phyloP scores from a whole-genome alignment of 2,888 invertebrate species.

The Mallateleia sp. region DNA sequence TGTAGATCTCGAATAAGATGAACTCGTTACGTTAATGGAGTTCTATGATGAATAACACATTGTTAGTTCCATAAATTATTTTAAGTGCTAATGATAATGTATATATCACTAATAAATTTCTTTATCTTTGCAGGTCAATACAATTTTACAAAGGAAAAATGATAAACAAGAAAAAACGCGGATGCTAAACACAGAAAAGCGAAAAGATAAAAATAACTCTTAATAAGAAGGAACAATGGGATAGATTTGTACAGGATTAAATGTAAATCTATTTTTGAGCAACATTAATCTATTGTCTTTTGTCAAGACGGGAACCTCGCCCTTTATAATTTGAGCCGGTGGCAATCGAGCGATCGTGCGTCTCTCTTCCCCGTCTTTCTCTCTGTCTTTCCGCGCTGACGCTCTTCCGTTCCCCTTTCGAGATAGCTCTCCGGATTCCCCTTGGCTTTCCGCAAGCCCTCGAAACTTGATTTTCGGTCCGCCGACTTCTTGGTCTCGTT shows the following conservation, averaged over 20 bases:
- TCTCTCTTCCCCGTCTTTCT: conserved; percentile 53
- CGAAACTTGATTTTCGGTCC: conserved; percentile 77
- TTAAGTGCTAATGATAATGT: too few relatives aligned
- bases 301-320: conserved; percentile 63
- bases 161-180: too few relatives aligned
- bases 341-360: conserved; percentile 69
- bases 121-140: too few relatives aligned
- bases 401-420: conserved; percentile 72
- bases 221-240: conserved; percentile 60
- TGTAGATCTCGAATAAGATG: too few relatives aligned
- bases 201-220: conserved; percentile 45
- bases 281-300: conserved; percentile 73
- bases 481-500: conserved; percentile 78
- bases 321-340: conserved; percentile 72
- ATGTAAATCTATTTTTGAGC: conserved; percentile 72
- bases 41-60: too few relatives aligned
- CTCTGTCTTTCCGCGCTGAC: conserved; percentile 71
- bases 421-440: conserved; percentile 64
- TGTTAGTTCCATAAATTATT: too few relatives aligned
- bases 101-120: too few relatives aligned
- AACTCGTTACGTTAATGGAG: too few relatives aligned
- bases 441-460: conserved; percentile 74
- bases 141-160: too few relatives aligned
- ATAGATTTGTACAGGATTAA: conserved; percentile 68
- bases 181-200: too few relatives aligned